Conservation (phyloP, 2,113 vertebrate genomes). For the Phylloscopus trochiloides region DNA sequence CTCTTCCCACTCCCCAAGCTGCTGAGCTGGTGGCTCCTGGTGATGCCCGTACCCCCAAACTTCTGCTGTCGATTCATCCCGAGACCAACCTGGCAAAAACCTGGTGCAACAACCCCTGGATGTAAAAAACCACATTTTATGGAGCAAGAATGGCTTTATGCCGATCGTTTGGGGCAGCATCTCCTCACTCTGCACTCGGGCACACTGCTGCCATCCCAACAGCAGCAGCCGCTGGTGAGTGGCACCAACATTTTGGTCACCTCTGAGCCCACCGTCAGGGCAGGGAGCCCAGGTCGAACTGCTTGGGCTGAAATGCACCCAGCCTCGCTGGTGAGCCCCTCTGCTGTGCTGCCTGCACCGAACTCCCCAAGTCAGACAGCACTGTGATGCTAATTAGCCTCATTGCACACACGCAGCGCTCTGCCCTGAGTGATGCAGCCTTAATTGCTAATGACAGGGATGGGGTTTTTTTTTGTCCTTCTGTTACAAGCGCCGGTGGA, state of each 20-base stretch:
- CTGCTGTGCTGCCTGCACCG: not conserved
- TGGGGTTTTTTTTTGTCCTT: not conserved
- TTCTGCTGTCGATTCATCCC: fast-evolving
- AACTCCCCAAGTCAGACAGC: not conserved
- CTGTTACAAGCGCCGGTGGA: not conserved
- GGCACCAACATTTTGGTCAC: not conserved
- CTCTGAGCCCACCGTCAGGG: not conserved
- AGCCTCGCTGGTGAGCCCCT: not conserved
- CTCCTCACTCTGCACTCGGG: not conserved
- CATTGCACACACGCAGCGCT: not conserved
- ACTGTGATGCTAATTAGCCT: constrained; percentile 44
- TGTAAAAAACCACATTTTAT: not conserved
- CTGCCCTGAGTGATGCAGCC: not conserved
- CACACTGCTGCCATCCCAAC: not conserved
- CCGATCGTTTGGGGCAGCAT: fast-evolving
- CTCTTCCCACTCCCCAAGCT: not conserved
- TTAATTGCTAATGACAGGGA: constrained; percentile 23
- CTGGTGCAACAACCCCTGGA: fast-evolving
- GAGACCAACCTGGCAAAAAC: not conserved
- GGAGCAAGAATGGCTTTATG: not conserved
- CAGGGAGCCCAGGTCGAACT: not conserved
- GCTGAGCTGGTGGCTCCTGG: not conserved
- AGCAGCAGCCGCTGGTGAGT: not conserved
- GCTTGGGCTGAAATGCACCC: not conserved
- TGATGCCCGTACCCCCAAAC: not conserved